Base-by-base conservation (phyloP, 2,113 vertebrate genomes). In the Sardina pilchardus region DNA sequence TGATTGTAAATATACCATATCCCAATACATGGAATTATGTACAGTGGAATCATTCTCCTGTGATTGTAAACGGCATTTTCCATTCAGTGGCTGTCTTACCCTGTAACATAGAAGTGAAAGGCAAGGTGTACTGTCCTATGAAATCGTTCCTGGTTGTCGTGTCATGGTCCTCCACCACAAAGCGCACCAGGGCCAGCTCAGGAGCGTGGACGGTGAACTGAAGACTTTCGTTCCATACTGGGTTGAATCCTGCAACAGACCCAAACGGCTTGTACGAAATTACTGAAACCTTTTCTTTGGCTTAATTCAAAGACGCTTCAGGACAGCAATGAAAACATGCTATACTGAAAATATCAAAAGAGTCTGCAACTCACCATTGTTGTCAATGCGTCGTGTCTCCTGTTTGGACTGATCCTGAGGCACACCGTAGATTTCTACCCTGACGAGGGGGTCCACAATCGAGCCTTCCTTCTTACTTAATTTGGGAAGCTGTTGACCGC, bases 401-500 rank as follows among this genome's bases (percentile, higher is more conserved):
- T 96, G 96, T 85, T 86, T 95, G 0, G 92, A 87, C 86, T 96
- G 96, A 90, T 99, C 98, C 0, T 83, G 88, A 0, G 96, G 95
- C 2, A 97, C 90, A 0, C 98, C 98, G 0, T 96, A 96, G 87
- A 99, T 94, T 90, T 99, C 97, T 90, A 99, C 97, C 0, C 96
- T 95, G 86, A 99, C 98, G 87, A 99, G 89, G 0, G 98, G 98
- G 88, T 99, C 98, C 0, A 98, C 96, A 21, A 99, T 94, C 0
- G 96, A 96, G 78, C 92, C 94, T 0, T 97, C 96, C 90, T 97
- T 99, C 92, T 95, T 96, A 83, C 95, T 96, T 87, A 97, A 95
- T 91, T 99, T 99, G 81, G 98, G 98, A 3, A 99, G 95, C 90
- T 97, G 97, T 91, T 99, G 98, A 53, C 97, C 98, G 0, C 98